Base-by-base conservation (phyloP, 2,113 vertebrate species). In the Malurus elegans region DNA sequence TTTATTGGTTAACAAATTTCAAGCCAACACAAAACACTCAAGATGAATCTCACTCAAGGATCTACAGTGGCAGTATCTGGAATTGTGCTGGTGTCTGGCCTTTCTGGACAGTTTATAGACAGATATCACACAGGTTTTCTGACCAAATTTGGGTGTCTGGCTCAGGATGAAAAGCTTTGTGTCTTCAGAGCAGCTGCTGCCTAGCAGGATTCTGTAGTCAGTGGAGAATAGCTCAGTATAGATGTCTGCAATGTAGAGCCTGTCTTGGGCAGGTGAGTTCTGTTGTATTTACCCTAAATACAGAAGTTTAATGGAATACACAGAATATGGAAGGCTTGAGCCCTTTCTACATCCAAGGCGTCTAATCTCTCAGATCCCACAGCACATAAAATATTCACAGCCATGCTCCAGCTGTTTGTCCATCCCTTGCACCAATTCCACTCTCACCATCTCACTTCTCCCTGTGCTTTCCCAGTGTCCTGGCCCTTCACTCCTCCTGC, bases 131-230 rank as follows among this genome's bases (percentile, higher is more conserved):
- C 9, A 12, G 70, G 16, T 76, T 90, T 83, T 54, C 81, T 72
- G 48, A 25, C 26, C 28, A 61, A 24, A 53, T 70, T 28, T 45
- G 45, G 21, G 19, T 76, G 81, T 54, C 64, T 80, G 58, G 12
- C 24, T 76, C 24, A 44, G 38, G 51, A 14, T 71, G 65, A 66
- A 45, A 40, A 58, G 18, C 26, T 19, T 74, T 0, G 0, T 36
- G 74, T 28, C 28, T 32, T 38, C 66, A 50, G 1, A 64, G 71
- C 6, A 70, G 66, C 47, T 40, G 86, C 47, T 86, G 9, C 51
- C 74, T 17, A 48, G 57, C 79, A 75, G 61, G 56, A 42, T 13
- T 72, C 58, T 14, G 5, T 9, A 58, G 45, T 17, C 19, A 23
- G 56, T 5, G 0, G 2, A 65, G 78, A 60, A 61, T 14, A 36